Evolutionary conservation across 2,797 vertebrate species (phyloP).

Genomic region (Leptodactylus fallax): DNA sequence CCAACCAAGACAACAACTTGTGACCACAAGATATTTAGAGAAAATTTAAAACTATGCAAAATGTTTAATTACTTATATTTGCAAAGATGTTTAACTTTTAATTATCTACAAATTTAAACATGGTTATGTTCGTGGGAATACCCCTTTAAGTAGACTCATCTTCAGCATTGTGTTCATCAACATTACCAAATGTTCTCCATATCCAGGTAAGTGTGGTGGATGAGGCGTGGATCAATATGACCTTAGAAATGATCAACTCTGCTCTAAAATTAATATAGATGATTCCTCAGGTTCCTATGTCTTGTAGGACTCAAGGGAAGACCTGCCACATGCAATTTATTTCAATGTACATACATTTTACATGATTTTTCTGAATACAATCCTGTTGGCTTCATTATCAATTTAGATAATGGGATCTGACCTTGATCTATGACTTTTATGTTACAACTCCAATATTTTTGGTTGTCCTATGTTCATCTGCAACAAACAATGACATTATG

Average conservation of each 20-base stretch:
- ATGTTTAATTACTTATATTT: too few species aligned
- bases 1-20: too few species aligned
- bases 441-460: background rate
- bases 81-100: too few species aligned
- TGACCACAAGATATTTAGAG: too few species aligned
- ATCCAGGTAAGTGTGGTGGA: background rate
- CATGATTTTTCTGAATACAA: constrained; percentile 5
- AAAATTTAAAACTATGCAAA: too few species aligned
- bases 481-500: background rate
- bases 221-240: background rate
- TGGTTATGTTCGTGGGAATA: too few species aligned
- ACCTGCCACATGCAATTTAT: background rate
- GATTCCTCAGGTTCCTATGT: background rate
- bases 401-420: constrained; percentile 17
- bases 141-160: background rate
- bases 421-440: constrained; percentile 22
- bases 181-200: background rate
- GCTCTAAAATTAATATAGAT: background rate
- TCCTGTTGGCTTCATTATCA: background rate
- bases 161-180: background rate
- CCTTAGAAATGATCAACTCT: too few species aligned
- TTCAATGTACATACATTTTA: background rate
- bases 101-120: too few species aligned
- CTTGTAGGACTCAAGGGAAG: background rate
- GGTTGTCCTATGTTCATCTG: background rate